These are phyloP conservation scores for Zhuqinia jingwanae DNA, from an alignment of 2,888 invertebrate genomes.

Conservation along the genomic window DNA sequence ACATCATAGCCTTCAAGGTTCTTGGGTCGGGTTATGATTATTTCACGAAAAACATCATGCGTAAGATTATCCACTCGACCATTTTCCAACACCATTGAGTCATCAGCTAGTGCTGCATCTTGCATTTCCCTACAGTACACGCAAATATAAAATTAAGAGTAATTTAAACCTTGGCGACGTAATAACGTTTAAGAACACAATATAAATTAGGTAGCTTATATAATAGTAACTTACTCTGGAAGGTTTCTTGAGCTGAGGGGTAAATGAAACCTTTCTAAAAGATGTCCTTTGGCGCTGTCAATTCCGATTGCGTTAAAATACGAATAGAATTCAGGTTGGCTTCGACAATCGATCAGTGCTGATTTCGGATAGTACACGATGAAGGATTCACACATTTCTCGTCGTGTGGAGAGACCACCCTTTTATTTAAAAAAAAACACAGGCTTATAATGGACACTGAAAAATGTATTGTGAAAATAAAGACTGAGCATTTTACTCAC, in stretches of 20 bases:
- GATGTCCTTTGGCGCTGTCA: constrained; percentile 53
- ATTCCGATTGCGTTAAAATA: constrained; percentile 73
- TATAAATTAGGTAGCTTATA: neutral
- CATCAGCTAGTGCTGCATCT: constrained; percentile 53
- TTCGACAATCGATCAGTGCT: constrained; percentile 90
- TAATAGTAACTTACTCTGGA: constrained; percentile 40
- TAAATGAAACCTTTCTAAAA: constrained; percentile 34
- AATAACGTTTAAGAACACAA: neutral
- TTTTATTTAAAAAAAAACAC: constrained; percentile 49
- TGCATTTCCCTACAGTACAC: constrained; percentile 31
- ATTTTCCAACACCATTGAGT: constrained; percentile 56
- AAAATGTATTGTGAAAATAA: neutral
- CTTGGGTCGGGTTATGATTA: constrained; percentile 50
- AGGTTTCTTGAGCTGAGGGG: constrained; percentile 50
- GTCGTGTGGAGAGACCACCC: constrained; percentile 91
- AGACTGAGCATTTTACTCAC: constrained; percentile 78
- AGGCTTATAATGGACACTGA: neutral
- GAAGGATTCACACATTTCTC: constrained; percentile 94
- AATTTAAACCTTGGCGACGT: neutral
- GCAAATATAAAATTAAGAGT: neutral
- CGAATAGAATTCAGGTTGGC: constrained; percentile 80
- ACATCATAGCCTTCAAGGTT: constrained; percentile 45
- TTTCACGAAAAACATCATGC: constrained; percentile 54
- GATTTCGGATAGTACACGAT: constrained; percentile 92
- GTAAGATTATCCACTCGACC: constrained; percentile 43